Evolutionary conservation across 2,113 vertebrate genomes (phyloP).

Genomic region (Pungitius pungitius): DNA sequence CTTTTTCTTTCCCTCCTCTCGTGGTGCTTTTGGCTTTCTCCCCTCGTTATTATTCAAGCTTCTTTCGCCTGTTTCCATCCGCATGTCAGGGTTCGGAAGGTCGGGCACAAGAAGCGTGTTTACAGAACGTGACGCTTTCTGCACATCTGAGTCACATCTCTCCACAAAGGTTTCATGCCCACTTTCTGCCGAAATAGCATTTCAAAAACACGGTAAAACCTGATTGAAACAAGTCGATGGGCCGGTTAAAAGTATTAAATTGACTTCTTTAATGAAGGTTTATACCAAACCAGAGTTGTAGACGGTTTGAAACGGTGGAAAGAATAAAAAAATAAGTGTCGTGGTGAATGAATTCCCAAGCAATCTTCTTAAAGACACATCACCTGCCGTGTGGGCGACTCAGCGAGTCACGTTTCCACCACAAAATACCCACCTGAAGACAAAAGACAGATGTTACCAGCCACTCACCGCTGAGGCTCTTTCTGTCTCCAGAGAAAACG

Average conservation of each 20-base stretch:
- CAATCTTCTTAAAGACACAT: too few species aligned
- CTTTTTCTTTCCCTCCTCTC: conserved; percentile 36
- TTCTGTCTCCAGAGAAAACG: too few species aligned
- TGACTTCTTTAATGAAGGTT: background rate
- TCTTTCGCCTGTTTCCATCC: background rate
- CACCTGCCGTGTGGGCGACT: too few species aligned
- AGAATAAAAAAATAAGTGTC: background rate
- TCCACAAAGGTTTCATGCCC: background rate
- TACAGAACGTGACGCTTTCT: background rate
- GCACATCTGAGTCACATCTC: background rate
- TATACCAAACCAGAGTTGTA: background rate
- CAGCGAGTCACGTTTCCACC: too few species aligned
- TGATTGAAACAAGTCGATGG: background rate
- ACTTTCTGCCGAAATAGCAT: background rate
- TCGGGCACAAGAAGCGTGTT: too few species aligned
- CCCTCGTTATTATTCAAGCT: background rate
- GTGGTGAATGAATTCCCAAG: too few species aligned
- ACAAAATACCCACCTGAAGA: too few species aligned
- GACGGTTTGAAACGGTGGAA: background rate
- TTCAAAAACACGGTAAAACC: background rate
- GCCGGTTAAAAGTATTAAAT: too few species aligned
- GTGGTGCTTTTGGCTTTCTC: conserved; percentile 20
- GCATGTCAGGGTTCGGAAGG: too few species aligned
- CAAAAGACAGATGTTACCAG: too few species aligned
- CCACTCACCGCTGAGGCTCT: too few species aligned